A percentile compares a stretch with the other conserved stretches of the same genome.
These are phyloP conservation scores for Anomalospiza imberbis DNA, from an alignment of 2,797 vertebrate genomes.

Conservation along the genomic window DNA sequence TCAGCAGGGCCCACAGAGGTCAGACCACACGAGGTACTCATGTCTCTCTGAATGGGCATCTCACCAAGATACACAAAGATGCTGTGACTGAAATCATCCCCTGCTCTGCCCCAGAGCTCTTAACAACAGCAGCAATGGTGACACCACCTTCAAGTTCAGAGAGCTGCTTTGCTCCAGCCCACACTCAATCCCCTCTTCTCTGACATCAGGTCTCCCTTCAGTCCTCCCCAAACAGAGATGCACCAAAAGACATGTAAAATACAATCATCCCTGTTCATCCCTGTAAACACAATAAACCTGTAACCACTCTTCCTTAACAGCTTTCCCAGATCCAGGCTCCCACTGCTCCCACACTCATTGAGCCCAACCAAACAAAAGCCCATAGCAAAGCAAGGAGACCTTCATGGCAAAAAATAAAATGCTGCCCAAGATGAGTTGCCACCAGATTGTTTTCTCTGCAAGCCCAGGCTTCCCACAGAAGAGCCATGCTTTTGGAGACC, in stretches of 20 bases:
- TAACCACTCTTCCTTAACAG: neutral
- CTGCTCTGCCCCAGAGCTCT: neutral
- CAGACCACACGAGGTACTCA: neutral
- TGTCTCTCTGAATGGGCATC: neutral
- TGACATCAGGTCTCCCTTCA: neutral
- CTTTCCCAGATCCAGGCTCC: neutral
- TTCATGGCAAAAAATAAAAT: neutral
- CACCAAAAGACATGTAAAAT: neutral
- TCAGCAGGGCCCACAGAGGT: neutral
- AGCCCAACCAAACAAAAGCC: neutral
- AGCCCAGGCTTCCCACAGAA: neutral
- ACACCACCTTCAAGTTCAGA: neutral
- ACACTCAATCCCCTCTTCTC: neutral
- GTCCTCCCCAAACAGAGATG: neutral
- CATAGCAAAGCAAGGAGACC: neutral
- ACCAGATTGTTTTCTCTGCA: neutral
- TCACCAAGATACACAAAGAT: neutral
- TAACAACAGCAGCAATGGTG: neutral
- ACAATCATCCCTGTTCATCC: neutral
- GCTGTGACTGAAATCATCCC: neutral
- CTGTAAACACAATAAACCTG: neutral
- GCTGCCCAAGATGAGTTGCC: neutral
- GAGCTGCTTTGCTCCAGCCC: neutral
- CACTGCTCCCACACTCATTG: neutral
- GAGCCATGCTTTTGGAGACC: neutral